A percentile compares a stretch with the other conserved stretches of the same genome.
phyloP scores from a whole-genome alignment of 2,888 invertebrate species.

The Hypselothyrea guttata region DNA sequence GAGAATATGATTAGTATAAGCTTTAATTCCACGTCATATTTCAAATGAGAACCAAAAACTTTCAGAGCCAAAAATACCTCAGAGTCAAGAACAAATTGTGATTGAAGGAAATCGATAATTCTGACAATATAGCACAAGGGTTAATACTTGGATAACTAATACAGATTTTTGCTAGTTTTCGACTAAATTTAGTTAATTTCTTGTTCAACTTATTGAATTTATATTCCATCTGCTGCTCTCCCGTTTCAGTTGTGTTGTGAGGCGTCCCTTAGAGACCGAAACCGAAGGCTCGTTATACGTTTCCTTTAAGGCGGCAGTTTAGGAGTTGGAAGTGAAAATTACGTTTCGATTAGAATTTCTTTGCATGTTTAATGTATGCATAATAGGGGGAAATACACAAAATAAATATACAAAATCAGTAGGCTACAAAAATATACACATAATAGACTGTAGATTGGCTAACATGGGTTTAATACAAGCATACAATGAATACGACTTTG shows the following conservation, averaged over 20 bases:
- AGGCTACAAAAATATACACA: slow-evolving; percentile 30
- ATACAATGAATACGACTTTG: slow-evolving; percentile 18
- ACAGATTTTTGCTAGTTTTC: slow-evolving; percentile 22
- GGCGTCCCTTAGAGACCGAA: slow-evolving; percentile 61
- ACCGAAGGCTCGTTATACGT: slow-evolving; percentile 79
- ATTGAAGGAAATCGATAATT: no score
- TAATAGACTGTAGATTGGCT: slow-evolving; percentile 55
- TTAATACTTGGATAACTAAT: slow-evolving; percentile 6
- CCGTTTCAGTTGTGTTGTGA: slow-evolving; percentile 22
- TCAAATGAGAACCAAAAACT: no score
- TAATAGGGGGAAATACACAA: slow-evolving; percentile 36
- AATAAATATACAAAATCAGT: slow-evolving; percentile 53
- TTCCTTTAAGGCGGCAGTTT: slow-evolving; percentile 60
- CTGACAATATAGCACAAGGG: no score
- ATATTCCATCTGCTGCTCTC: slow-evolving; percentile 19
- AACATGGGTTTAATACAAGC: slow-evolving; percentile 35
- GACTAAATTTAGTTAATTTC: slow-evolving; percentile 14
- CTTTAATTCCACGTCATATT: not conserved
- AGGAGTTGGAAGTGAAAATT: slow-evolving; percentile 23
- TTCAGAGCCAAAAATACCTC: no score
- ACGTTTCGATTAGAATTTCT: slow-evolving; percentile 23
- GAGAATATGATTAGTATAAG: slow-evolving; percentile 2
- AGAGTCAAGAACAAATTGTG: no score
- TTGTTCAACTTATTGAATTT: slow-evolving; percentile 22
- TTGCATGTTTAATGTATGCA: slow-evolving; percentile 36